These are phyloP conservation scores for Orthonyx spaldingii DNA, from an alignment of 2,113 vertebrate species.

Conservation along the genomic window DNA sequence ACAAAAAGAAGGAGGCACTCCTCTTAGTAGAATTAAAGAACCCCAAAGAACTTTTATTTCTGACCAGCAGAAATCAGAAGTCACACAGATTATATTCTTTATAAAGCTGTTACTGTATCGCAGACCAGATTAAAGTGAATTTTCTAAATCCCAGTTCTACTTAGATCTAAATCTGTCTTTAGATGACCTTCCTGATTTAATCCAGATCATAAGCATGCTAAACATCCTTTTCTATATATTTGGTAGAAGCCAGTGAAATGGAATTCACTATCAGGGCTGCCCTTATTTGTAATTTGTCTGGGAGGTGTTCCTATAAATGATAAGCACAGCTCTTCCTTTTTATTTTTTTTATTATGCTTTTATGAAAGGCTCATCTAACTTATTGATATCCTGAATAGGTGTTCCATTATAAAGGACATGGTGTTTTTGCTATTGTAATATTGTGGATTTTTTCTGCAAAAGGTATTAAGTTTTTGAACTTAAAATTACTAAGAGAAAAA, in stretches of 20 bases:
- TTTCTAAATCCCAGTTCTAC: neutral
- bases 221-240: neutral
- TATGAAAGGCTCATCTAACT: slow-evolving; percentile 26
- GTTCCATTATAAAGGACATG: slow-evolving; percentile 46
- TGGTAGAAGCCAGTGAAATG: slow-evolving; percentile 17
- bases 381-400: slow-evolving; percentile 47
- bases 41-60: neutral
- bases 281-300: slow-evolving; percentile 3
- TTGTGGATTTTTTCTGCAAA: neutral
- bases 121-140: neutral
- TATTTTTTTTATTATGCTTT: neutral
- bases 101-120: neutral
- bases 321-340: neutral
- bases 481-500: neutral
- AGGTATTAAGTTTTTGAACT: slow-evolving; percentile 22
- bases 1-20: neutral
- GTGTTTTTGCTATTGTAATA: slow-evolving; percentile 15
- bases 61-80: neutral
- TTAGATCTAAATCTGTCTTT: slow-evolving; percentile 5
- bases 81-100: neutral
- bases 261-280: neutral
- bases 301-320: slow-evolving; percentile 11
- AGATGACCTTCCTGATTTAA: slow-evolving; percentile 31
- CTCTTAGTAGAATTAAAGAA: neutral
- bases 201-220: slow-evolving; percentile 3